Conservation (phyloP, 2,888 invertebrate genomes). For the Euclidia mi region DNA sequence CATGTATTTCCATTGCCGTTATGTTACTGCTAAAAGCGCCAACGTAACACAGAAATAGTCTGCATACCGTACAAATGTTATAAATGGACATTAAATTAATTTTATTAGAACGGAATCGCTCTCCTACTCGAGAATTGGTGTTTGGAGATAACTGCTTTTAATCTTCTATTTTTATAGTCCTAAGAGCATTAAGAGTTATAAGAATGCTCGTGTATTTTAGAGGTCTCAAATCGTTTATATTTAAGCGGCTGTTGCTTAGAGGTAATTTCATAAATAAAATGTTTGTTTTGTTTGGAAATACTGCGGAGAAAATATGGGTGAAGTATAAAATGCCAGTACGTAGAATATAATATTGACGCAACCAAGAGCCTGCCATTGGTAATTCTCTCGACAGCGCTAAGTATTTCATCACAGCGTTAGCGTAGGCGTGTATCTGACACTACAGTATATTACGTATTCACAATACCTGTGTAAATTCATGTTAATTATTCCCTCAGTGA, state of each 20-base stretch:
- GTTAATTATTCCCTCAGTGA: constrained; percentile 69
- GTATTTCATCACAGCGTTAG: constrained; percentile 65
- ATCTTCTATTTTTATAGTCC: background rate
- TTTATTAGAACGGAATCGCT: constrained; percentile 5
- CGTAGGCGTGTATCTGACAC: constrained; percentile 62
- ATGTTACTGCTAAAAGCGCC: constrained; percentile 26
- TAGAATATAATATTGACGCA: constrained; percentile 35
- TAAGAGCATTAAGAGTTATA: background rate
- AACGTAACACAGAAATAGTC: constrained; percentile 18
- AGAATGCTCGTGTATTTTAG: background rate
- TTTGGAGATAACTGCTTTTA: background rate
- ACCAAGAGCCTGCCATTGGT: constrained; percentile 35
- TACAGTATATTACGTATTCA: constrained; percentile 62
- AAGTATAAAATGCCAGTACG: constrained; percentile 21
- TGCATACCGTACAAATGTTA: constrained; percentile 18
- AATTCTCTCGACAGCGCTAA: constrained; percentile 54
- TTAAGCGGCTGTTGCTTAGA: too few species aligned
- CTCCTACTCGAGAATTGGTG: background rate
- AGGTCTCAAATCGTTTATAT: too few species aligned
- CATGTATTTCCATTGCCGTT: constrained; percentile 29
- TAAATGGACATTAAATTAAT: constrained; percentile 11
- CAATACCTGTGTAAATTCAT: constrained; percentile 69
- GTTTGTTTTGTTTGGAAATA: too few species aligned
- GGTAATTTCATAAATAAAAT: too few species aligned
- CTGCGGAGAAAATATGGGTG: too few species aligned